phyloP scores from a whole-genome alignment of 2,113 vertebrate genomes.

The Lamprologus ornatipinnis region DNA sequence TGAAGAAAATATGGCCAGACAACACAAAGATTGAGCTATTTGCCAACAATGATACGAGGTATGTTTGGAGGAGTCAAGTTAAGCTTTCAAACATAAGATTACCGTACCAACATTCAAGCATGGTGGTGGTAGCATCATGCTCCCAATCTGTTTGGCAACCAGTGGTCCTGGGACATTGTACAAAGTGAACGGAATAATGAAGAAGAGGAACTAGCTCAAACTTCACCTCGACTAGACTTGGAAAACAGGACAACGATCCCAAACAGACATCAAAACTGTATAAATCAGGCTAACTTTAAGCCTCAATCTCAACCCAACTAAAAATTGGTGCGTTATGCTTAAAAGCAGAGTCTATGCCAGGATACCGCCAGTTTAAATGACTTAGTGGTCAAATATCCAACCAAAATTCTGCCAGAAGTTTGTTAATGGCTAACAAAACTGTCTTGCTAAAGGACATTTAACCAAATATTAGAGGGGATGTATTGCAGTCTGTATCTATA shows the following conservation, averaged over 20 bases:
- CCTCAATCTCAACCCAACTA: not conserved
- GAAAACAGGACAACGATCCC: not conserved
- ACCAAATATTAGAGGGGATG: not conserved
- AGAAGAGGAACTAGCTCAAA: not conserved
- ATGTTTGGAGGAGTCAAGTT: not conserved
- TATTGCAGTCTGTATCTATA: not conserved
- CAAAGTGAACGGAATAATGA: not conserved
- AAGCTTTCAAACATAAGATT: not conserved
- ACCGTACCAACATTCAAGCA: accelerated
- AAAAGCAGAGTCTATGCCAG: not conserved
- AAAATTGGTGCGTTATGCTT: not conserved
- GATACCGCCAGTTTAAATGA: not conserved
- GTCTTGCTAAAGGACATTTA: not conserved
- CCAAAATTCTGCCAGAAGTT: not conserved
- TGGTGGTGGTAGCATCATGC: not conserved
- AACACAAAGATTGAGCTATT: not conserved
- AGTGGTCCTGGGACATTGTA: not conserved
- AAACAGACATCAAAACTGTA: not conserved
- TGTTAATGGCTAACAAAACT: not conserved
- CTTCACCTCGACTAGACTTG: not conserved
- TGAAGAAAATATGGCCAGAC: not conserved
- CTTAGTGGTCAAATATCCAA: not conserved
- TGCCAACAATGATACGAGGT: not conserved
- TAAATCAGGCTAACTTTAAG: not conserved
- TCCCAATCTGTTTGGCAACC: not conserved